Percentiles rank a stretch among this genome's conserved stretches.
Conservation (phyloP, 2,113 vertebrate genomes). For the Bettongia penicillata region DNA sequence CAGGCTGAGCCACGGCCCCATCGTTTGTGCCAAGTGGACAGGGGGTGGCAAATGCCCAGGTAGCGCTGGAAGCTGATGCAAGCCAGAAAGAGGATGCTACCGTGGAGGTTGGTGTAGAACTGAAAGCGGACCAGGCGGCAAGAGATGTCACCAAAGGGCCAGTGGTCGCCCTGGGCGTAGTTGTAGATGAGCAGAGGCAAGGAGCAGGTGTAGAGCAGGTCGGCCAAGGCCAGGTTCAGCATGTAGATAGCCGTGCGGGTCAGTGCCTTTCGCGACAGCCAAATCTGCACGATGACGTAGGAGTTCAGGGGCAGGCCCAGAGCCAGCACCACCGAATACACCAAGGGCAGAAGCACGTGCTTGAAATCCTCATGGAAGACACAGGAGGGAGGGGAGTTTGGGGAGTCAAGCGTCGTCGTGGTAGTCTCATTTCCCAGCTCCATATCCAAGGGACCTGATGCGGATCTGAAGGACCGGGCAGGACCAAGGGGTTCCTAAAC, state of each 20-base stretch:
- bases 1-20: constrained; percentile 90
- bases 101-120: constrained; percentile 96
- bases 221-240: constrained; percentile 93
- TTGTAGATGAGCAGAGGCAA: constrained; percentile 97
- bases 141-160: constrained; percentile 95
- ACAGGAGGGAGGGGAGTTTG: constrained; percentile 79
- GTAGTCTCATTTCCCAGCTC: constrained; percentile 63
- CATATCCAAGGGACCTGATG: not conserved
- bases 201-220: constrained; percentile 95
- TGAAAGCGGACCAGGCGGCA: constrained; percentile 95
- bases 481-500: not conserved
- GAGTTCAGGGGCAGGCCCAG: constrained; percentile 91
- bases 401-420: constrained; percentile 14
- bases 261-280: constrained; percentile 84
- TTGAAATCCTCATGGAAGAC: constrained; percentile 96
- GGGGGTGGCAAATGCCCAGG: constrained; percentile 95
- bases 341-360: constrained; percentile 89
- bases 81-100: constrained; percentile 98
- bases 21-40: constrained; percentile 91
- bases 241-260: constrained; percentile 93
- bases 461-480: not conserved
- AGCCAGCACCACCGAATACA: constrained; percentile 91
- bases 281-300: constrained; percentile 91
- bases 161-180: constrained; percentile 94
- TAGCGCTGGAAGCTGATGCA: constrained; percentile 98